These are phyloP conservation scores for Temnothorax unifasciatus DNA, from an alignment of 2,888 invertebrate species.

Conservation along the genomic window DNA sequence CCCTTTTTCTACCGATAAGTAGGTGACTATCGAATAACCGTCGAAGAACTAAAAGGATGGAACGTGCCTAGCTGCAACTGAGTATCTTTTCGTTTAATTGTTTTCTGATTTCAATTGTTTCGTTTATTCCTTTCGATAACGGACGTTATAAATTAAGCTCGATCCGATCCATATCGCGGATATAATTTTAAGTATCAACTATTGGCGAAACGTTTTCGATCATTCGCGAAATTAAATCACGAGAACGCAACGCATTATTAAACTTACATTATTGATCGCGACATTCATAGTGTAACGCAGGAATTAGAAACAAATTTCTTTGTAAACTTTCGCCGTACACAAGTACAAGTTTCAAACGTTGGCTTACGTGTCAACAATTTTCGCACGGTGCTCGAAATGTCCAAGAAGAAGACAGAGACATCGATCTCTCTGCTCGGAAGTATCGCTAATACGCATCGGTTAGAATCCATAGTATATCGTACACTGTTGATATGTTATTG, in stretches of 20 bases:
- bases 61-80: conserved; percentile 34
- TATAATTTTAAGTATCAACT: conserved; percentile 22
- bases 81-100: conserved; percentile 29
- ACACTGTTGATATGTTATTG: conserved; percentile 73
- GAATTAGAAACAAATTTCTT: conserved; percentile 11
- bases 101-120: background rate
- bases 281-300: background rate
- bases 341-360: conserved; percentile 26
- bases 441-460: conserved; percentile 41
- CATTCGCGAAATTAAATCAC: background rate
- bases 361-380: conserved; percentile 19
- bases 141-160: background rate
- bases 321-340: conserved; percentile 16
- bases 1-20: conserved; percentile 51
- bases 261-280: background rate
- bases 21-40: conserved; percentile 65
- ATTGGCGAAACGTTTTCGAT: conserved; percentile 9
- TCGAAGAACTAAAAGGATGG: conserved; percentile 63
- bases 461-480: conserved; percentile 57
- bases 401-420: conserved; percentile 44
- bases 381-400: conserved; percentile 26
- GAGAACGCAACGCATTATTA: background rate
- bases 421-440: conserved; percentile 22
- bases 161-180: background rate
- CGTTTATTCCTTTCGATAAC: conserved; percentile 7